phyloP scores from a whole-genome alignment of 2,888 invertebrate species.

The Nemotelus pantherinus region DNA sequence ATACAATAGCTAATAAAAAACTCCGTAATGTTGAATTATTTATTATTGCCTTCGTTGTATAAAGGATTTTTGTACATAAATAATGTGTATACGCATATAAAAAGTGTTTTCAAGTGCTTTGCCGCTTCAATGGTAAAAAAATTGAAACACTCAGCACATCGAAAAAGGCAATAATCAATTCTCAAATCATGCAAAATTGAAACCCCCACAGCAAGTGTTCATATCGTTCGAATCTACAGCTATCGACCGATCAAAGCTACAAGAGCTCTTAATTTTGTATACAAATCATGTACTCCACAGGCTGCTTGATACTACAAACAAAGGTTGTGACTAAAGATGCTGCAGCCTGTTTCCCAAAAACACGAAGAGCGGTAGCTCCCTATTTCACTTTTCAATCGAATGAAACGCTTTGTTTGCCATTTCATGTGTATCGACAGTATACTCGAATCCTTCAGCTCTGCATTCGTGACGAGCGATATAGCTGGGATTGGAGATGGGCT shows the following conservation, averaged over 20 bases:
- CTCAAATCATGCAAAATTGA: conserved; percentile 26
- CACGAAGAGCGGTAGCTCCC: conserved; percentile 36
- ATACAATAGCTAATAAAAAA: no score
- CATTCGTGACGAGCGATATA: background rate
- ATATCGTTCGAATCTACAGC: conserved; percentile 25
- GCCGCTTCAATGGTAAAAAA: no score
- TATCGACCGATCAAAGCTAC: conserved; percentile 47
- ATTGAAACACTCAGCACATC: background rate
- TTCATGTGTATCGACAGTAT: conserved; percentile 45
- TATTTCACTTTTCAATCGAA: conserved; percentile 46
- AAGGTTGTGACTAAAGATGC: conserved; percentile 27
- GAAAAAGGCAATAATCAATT: conserved; percentile 22
- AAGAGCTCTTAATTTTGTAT: conserved; percentile 50
- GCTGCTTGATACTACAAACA: conserved; percentile 46
- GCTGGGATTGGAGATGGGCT: background rate
- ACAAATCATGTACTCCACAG: conserved; percentile 50
- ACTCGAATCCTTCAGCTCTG: conserved; percentile 1
- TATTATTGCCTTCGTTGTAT: no score
- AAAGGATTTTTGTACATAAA: no score
- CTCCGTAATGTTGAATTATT: no score
- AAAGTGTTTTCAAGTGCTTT: no score
- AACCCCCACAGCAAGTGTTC: conserved; percentile 21
- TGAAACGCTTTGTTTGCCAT: conserved; percentile 50
- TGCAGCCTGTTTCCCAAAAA: background rate
- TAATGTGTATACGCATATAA: no score